Conservation (phyloP, 2,113 vertebrate genomes). For the Catagonus wagneri region DNA sequence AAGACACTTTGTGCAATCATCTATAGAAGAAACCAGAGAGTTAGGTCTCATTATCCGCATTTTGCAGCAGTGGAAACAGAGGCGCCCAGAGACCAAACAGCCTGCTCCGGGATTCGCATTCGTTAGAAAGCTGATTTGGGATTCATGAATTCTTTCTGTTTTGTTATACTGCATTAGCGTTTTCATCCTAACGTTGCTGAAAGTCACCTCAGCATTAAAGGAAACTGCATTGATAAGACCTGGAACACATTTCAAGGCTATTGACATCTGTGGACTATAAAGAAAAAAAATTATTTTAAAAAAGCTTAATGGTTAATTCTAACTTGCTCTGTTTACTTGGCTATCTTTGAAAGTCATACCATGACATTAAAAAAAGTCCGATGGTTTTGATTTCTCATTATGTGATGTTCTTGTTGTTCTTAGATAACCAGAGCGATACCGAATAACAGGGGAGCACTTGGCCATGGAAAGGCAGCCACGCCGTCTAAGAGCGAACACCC, state of each 20-base stretch:
- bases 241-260: neutral
- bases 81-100: neutral
- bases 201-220: neutral
- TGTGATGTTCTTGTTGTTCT: neutral
- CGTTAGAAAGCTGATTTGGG: neutral
- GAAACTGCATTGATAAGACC: neutral
- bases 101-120: fast-evolving
- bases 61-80: neutral
- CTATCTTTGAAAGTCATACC: neutral
- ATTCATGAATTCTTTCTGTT: neutral
- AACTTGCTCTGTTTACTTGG: neutral
- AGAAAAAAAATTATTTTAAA: neutral
- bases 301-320: neutral
- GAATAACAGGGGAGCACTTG: neutral
- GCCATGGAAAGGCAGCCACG: neutral
- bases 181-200: neutral
- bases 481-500: neutral
- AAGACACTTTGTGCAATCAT: neutral
- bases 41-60: neutral
- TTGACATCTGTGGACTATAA: neutral
- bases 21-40: neutral
- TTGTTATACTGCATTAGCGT: neutral
- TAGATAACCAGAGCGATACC: neutral
- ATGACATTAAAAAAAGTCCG: fast-evolving
- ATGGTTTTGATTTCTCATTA: neutral